phyloP scores from a whole-genome alignment of 2,888 invertebrate species.

The Myopa testacea region DNA sequence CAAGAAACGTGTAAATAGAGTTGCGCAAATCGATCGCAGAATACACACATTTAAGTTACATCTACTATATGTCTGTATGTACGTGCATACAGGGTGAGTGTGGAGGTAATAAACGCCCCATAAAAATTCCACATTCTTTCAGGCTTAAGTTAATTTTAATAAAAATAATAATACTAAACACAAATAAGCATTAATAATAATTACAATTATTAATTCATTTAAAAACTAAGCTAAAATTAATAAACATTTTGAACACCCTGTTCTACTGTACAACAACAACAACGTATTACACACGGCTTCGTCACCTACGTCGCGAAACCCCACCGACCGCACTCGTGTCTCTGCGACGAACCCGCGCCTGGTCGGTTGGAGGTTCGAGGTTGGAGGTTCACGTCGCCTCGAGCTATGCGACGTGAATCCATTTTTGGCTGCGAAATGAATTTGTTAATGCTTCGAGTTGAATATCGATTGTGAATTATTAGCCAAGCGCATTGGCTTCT shows the following conservation, averaged over 20 bases:
- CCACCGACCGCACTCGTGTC: neutral
- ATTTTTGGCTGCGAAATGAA: constrained; percentile 19
- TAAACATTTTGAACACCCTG: neutral
- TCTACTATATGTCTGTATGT: too few species aligned
- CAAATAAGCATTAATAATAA: too few species aligned
- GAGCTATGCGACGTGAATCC: constrained; percentile 23
- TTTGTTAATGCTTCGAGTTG: constrained; percentile 30
- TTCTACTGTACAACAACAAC: neutral
- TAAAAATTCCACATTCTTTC: too few species aligned
- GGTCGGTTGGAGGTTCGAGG: neutral
- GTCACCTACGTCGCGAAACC: neutral
- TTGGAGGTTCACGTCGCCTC: constrained; percentile 17
- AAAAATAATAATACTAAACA: too few species aligned
- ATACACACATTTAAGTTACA: neutral
- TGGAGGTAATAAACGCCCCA: too few species aligned
- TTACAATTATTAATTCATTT: neutral
- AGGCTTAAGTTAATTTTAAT: too few species aligned
- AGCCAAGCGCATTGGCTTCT: constrained; percentile 24
- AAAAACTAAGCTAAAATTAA: constrained; percentile 8
- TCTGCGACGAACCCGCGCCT: neutral
- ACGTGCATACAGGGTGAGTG: neutral
- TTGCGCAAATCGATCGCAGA: constrained; percentile 47
- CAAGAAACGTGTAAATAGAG: constrained; percentile 50
- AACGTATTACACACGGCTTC: neutral
- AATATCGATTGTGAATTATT: constrained; percentile 38